These are phyloP conservation scores for Microchirus variegatus DNA, from an alignment of 2,797 vertebrate species.

Conservation along the genomic window DNA sequence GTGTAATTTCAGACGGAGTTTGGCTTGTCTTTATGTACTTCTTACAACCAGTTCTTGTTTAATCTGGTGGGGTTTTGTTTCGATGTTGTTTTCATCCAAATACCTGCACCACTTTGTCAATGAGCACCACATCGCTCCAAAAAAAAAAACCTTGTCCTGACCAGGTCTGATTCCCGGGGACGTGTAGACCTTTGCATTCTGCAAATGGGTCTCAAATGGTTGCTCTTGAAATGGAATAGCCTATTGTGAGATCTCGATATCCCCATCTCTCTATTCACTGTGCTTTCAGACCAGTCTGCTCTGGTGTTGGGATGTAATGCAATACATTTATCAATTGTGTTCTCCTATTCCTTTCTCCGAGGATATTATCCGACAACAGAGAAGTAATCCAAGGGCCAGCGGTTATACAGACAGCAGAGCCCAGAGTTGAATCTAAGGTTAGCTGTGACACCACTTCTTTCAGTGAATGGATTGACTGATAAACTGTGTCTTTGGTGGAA, in stretches of 20 bases:
- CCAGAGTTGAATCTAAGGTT: constrained; percentile 18
- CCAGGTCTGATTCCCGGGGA: constrained; percentile 18
- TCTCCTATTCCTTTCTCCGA: background rate
- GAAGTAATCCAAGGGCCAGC: background rate
- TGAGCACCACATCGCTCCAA: constrained; percentile 1
- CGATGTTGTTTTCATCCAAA: constrained; percentile 7
- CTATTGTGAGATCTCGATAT: constrained; percentile 4
- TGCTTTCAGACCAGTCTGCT: constrained; percentile 14
- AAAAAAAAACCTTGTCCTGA: constrained; percentile 3
- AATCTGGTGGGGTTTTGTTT: too few species aligned
- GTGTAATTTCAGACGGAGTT: constrained; percentile 42
- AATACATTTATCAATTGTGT: background rate
- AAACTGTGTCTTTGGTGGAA: too few species aligned
- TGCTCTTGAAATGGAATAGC: constrained; percentile 20
- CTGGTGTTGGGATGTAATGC: constrained; percentile 9
- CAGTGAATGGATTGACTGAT: background rate
- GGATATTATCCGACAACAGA: background rate
- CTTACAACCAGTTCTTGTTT: background rate
- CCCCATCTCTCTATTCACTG: background rate
- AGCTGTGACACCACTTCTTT: background rate
- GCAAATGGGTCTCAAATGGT: constrained; percentile 1
- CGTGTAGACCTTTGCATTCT: constrained; percentile 10
- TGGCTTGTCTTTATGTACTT: constrained; percentile 31
- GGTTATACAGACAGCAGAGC: background rate
- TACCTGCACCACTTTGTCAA: constrained; percentile 24